phyloP scores from a whole-genome alignment of 2,113 vertebrate species.

The Labeo rohita region DNA sequence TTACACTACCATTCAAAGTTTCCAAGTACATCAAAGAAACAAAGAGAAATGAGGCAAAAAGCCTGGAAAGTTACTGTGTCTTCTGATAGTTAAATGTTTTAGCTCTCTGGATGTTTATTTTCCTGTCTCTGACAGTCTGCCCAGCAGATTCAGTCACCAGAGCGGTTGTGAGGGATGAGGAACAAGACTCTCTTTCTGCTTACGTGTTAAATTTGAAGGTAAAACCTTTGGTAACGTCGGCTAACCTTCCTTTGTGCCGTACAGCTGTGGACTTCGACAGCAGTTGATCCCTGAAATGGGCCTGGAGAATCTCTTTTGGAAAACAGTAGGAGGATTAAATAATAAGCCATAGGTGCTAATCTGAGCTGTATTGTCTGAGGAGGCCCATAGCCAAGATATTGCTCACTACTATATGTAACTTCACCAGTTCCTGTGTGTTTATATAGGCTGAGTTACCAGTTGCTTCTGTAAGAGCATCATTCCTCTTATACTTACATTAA shows the following conservation, averaged over 20 bases:
- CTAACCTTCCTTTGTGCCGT: not conserved
- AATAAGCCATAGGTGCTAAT: constrained; percentile 10
- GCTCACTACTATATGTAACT: constrained; percentile 18
- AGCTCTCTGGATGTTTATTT: constrained; percentile 33
- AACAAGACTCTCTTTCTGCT: not conserved
- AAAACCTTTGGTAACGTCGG: not conserved
- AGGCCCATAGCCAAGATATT: not conserved
- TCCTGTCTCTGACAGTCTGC: constrained; percentile 8
- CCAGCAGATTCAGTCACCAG: not conserved
- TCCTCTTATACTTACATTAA: not conserved
- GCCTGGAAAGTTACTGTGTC: not conserved
- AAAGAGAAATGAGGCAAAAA: not conserved
- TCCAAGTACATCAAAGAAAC: constrained; percentile 9
- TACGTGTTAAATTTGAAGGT: not conserved
- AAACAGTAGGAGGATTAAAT: not conserved
- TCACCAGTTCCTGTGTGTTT: not conserved
- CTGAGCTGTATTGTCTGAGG: not conserved
- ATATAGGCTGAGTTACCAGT: not conserved
- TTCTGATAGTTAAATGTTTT: not conserved
- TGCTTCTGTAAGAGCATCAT: not conserved
- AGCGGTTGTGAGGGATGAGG: not conserved
- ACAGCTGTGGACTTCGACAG: not conserved
- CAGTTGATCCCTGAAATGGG: not conserved
- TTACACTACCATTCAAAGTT: no score
- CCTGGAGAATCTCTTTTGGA: not conserved